Conservation (phyloP, 2,888 invertebrate species). For the Ephialtes manifestator region DNA sequence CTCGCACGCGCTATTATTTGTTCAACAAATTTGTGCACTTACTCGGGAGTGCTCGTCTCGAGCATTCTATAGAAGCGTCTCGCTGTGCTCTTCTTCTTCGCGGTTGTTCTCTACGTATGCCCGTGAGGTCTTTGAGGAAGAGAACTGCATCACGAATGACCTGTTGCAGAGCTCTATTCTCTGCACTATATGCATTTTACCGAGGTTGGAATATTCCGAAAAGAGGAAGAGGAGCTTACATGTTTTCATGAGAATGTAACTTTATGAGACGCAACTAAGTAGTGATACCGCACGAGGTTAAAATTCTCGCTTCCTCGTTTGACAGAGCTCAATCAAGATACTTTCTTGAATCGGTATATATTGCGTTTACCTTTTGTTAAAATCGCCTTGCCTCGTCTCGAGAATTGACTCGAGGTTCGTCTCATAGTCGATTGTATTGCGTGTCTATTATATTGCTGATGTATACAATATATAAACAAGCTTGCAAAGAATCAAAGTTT, state of each 20-base stretch:
- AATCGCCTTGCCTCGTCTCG: too few species aligned
- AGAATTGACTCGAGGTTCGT: too few species aligned
- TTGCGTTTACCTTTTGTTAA: too few species aligned
- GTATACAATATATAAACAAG: too few species aligned
- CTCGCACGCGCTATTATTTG: conserved; percentile 63
- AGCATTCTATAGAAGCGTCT: conserved; percentile 47
- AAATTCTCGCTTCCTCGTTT: too few species aligned
- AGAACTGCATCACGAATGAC: conserved; percentile 58
- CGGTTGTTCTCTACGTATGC: conserved; percentile 33
- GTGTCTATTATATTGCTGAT: too few species aligned
- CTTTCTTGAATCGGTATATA: too few species aligned
- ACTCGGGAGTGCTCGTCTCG: conserved; percentile 51
- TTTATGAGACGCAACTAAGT: conserved; percentile 10
- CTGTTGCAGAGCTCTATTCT: conserved; percentile 40
- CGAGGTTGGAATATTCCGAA: conserved; percentile 51
- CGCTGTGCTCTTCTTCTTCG: conserved; percentile 32
- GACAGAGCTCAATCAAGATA: too few species aligned
- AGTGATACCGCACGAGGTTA: too few species aligned
- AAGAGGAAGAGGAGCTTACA: conserved; percentile 53
- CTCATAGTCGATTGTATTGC: too few species aligned
- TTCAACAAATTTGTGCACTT: conserved; percentile 71
- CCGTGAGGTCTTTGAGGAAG: conserved; percentile 46
- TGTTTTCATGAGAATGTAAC: conserved; percentile 35
- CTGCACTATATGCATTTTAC: conserved; percentile 45
- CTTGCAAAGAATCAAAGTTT: too few species aligned